These are phyloP conservation scores for Psilopsiagon aurifrons DNA, from an alignment of 2,113 vertebrate species.

Conservation along the genomic window DNA sequence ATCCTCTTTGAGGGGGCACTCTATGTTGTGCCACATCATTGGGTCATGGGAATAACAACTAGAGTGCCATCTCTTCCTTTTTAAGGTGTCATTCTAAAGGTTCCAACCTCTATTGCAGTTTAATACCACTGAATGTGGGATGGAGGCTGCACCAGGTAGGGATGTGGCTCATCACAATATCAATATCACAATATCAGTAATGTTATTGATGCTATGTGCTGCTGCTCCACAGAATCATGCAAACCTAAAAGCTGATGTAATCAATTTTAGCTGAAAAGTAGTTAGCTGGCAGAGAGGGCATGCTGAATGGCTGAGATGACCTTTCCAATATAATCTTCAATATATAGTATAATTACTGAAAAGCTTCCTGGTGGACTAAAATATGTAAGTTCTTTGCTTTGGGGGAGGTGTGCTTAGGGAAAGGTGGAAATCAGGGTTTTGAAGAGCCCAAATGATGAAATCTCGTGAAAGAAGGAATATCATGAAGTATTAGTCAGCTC, in stretches of 20 bases:
- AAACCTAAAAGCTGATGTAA: neutral
- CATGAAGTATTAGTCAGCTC: neutral
- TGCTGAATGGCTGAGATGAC: neutral
- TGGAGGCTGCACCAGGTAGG: neutral
- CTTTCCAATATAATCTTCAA: neutral
- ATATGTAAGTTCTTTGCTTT: neutral
- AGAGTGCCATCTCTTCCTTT: neutral
- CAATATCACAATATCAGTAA: neutral
- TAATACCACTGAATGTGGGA: neutral
- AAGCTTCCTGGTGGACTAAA: neutral
- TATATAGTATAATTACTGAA: slow-evolving; percentile 39
- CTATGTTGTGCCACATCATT: accelerated
- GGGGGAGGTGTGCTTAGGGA: neutral
- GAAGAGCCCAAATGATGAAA: neutral
- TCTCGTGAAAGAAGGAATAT: neutral
- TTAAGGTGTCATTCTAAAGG: neutral
- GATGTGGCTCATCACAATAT: neutral
- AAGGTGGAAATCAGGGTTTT: neutral
- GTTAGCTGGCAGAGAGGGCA: neutral
- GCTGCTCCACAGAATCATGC: neutral
- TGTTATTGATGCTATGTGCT: neutral
- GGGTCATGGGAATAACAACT: neutral
- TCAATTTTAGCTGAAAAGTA: slow-evolving; percentile 26
- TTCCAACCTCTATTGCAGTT: neutral
- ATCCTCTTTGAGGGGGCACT: accelerated